phyloP scores from a whole-genome alignment of 1,140 invertebrate species.

The Anastrepha obliqua region DNA sequence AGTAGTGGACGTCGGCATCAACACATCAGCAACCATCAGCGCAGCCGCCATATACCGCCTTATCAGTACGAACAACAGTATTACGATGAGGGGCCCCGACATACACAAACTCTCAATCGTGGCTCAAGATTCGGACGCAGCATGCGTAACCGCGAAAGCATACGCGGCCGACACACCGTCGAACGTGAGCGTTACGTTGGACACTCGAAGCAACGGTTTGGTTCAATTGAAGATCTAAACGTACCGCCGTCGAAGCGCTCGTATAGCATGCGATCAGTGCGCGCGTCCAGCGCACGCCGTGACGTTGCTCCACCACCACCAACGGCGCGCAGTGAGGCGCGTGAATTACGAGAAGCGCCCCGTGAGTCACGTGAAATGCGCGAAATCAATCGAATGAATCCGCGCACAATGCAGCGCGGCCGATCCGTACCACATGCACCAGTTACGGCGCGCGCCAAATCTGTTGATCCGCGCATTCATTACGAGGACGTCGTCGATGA shows the following conservation, averaged over 20 bases:
- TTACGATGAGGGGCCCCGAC: constrained; percentile 61
- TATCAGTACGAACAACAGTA: constrained; percentile 66
- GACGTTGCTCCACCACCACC: neutral
- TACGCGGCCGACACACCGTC: constrained; percentile 71
- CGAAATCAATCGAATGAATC: constrained; percentile 68
- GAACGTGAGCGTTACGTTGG: constrained; percentile 68
- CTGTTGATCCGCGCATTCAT: constrained; percentile 70
- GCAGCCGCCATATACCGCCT: constrained; percentile 47
- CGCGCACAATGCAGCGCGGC: constrained; percentile 59
- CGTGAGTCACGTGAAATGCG: constrained; percentile 63
- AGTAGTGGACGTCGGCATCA: constrained; percentile 61
- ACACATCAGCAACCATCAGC: constrained; percentile 47
- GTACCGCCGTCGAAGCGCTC: constrained; percentile 62
- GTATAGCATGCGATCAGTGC: constrained; percentile 66
- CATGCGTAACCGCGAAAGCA: constrained; percentile 66
- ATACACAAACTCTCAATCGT: constrained; percentile 66
- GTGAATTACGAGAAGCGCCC: constrained; percentile 4
- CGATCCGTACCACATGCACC: constrained; percentile 58
- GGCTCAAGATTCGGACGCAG: constrained; percentile 77
- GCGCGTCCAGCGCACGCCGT: constrained; percentile 62
- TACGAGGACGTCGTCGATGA: constrained; percentile 71
- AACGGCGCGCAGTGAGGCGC: neutral
- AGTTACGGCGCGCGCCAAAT: constrained; percentile 63
- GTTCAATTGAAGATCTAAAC: constrained; percentile 62
- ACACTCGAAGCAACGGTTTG: constrained; percentile 62